Base-by-base conservation (phyloP, 2,888 invertebrate species). In the Drosophila infuscata region DNA sequence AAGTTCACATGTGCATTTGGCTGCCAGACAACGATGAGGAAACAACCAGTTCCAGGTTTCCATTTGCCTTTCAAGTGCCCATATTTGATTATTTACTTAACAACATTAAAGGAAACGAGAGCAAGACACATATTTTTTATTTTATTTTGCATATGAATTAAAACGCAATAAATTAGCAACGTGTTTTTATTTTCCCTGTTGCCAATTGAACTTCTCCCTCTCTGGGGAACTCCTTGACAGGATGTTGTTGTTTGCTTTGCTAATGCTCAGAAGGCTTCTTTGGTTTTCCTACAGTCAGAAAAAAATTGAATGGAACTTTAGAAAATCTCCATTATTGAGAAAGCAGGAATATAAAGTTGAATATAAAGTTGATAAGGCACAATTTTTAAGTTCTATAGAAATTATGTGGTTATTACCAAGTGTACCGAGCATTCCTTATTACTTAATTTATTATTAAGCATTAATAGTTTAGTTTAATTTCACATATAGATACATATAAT, bases 111-210 rank as follows among this genome's bases (percentile, higher is more conserved):
- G 75, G 70, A 60, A 74, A 70, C 72, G 35, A 71, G 64, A 82
- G 70, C 76, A 74, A 54, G 17, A 56, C 20, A n/a, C 38, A 62
- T 60, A 73, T 70, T 25, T 25, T 25, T 25, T 25, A 25, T 25
- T 25, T 25, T 25, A 25, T 25, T 88, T 90, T 81, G 85, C 91
- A 90, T 91, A 88, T 87, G 91, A 90, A 91, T 87, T 91, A 91
- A 90, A 90, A 77, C 85, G 82, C 76, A 83, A 86, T 90, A 89
- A 89, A 81, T 91, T 89, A 76, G 76, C 85, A 79, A 89, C 46
- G 43, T 66, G 49, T 43, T 29, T 43, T 59, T 35, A 53, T 38
- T 25, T 32, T 9, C 32, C 38, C 52, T 41, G 12, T 80, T 64
- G 68, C 46, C 72, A 81, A 81, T 86, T 71, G 86, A 76, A 70